These are phyloP conservation scores for Hycleus cichorii DNA, from an alignment of 1,140 invertebrate species.

Conservation along the genomic window DNA sequence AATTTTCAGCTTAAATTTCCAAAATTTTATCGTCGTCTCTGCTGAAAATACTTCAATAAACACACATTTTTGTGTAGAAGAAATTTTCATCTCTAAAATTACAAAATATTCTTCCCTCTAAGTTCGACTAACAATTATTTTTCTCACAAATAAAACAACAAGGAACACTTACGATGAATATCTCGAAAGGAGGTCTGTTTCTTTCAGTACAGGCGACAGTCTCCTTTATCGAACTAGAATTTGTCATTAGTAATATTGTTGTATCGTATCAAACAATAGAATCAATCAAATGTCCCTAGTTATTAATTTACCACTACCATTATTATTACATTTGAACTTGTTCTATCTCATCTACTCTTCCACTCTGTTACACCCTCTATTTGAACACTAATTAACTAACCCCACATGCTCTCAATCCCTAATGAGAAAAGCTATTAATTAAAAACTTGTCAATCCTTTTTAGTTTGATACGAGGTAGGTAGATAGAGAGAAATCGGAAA, in stretches of 20 bases:
- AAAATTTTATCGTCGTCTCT: no score
- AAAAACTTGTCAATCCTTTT: constrained; percentile 25
- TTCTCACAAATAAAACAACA: no score
- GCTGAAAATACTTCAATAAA: no score
- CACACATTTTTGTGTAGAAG: no score
- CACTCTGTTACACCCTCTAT: neutral
- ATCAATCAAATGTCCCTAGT: constrained; percentile 8
- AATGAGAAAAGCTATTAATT: constrained; percentile 23
- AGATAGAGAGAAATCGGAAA: no score
- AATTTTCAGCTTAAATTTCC: no score
- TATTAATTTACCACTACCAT: constrained; percentile 11
- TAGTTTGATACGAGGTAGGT: neutral
- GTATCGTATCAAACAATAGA: constrained; percentile 1
- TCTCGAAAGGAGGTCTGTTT: no score
- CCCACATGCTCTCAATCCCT: constrained; percentile 11
- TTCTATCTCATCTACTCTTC: neutral
- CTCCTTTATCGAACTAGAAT: neutral
- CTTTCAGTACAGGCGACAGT: no score
- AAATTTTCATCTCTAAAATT: no score
- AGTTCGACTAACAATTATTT: no score
- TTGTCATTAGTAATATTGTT: neutral
- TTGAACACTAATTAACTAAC: constrained; percentile 19
- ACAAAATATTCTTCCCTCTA: no score
- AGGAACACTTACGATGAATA: no score
- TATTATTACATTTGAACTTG: constrained; percentile 10